Conservation (phyloP, 2,113 vertebrate genomes). For the Zosterops hypoxanthus region DNA sequence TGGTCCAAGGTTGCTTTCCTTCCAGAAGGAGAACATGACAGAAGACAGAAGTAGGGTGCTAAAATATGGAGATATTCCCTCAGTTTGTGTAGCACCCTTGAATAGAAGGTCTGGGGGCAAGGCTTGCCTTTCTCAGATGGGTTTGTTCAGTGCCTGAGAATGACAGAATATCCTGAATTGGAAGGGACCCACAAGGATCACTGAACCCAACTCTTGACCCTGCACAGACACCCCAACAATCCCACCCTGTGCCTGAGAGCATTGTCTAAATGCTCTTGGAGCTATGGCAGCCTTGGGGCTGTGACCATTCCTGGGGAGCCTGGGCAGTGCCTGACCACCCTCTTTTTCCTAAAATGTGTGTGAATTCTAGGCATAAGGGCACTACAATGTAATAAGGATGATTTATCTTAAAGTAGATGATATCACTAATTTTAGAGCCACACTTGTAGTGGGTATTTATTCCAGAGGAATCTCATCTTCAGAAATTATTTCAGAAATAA, state of each 20-base stretch:
- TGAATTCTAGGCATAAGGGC: neutral
- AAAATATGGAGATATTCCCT: neutral
- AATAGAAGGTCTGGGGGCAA: neutral
- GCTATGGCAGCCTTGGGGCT: neutral
- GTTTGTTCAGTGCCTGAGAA: neutral
- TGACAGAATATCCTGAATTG: neutral
- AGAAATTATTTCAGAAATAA: neutral
- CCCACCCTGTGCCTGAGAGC: neutral
- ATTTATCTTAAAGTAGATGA: neutral
- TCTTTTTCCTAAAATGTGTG: neutral
- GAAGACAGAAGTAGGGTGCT: neutral
- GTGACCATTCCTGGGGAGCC: neutral
- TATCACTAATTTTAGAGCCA: neutral
- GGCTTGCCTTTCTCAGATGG: neutral
- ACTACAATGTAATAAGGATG: neutral
- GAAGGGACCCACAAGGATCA: neutral
- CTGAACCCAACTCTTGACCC: neutral
- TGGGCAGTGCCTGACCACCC: neutral
- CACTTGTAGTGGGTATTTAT: neutral
- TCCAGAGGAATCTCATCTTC: neutral
- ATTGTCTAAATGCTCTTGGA: neutral
- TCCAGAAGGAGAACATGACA: neutral
- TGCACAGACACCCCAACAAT: neutral
- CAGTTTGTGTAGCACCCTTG: neutral
- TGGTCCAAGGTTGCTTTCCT: neutral